Conservation (phyloP, 2,888 invertebrate species). For the Azorinus chamasolen region DNA sequence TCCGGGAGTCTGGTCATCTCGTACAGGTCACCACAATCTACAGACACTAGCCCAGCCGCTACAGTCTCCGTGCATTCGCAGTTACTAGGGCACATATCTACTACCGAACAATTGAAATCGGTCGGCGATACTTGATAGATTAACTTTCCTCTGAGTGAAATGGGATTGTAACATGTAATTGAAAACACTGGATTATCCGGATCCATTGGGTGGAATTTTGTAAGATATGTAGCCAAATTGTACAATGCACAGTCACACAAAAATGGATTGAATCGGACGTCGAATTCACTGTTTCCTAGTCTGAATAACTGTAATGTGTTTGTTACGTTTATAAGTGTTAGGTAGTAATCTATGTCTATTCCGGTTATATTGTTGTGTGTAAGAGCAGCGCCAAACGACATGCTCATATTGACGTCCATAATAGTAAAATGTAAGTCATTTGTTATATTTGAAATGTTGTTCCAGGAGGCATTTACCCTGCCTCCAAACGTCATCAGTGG, state of each 20-base stretch:
- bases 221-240: conserved; percentile 5
- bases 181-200: conserved; percentile 42
- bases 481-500: background rate
- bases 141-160: conserved; percentile 16
- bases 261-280: conserved; percentile 47
- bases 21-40: conserved; percentile 17
- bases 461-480: conserved; percentile 31
- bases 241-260: conserved; percentile 50
- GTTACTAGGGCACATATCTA: conserved; percentile 23
- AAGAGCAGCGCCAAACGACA: background rate
- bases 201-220: conserved; percentile 23
- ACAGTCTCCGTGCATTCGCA: conserved; percentile 39
- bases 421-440: conserved; percentile 35
- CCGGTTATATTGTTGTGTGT: conserved; percentile 43
- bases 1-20: conserved; percentile 7
- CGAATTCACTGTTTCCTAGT: conserved; percentile 29
- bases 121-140: conserved; percentile 7
- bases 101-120: conserved; percentile 48
- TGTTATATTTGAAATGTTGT: conserved; percentile 19
- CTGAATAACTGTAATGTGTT: background rate
- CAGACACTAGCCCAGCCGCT: conserved; percentile 14
- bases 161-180: conserved; percentile 32
- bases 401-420: background rate
- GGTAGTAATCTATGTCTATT: conserved; percentile 14
- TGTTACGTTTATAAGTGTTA: conserved; percentile 31